A percentile compares a stretch with the other conserved stretches of the same genome.
Evolutionary conservation across 2,797 vertebrate genomes (phyloP).

Genomic region (Notolabrus celidotus): DNA sequence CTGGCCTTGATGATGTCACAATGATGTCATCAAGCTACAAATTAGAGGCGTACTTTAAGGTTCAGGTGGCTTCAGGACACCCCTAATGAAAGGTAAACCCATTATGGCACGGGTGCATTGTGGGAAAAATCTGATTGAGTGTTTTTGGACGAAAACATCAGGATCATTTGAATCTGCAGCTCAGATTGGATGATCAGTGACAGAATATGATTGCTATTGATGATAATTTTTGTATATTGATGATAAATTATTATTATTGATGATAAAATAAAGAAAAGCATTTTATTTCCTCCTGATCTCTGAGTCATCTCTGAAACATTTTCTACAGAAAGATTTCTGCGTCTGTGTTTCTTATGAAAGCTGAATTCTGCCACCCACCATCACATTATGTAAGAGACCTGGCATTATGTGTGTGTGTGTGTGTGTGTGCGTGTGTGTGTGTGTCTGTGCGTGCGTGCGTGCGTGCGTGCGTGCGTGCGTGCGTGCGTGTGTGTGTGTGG

Average conservation of each 20-base stretch:
- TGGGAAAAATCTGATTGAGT: constrained; percentile 12
- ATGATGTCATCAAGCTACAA: too few species aligned
- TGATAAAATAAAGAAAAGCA: background rate
- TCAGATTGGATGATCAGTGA: constrained; percentile 6
- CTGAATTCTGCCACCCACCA: constrained; percentile 73
- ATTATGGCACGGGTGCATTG: background rate
- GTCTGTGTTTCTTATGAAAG: constrained; percentile 55
- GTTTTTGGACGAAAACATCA: background rate
- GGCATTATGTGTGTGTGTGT: constrained; percentile 29
- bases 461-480: constrained; percentile 30
- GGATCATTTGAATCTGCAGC: too few species aligned
- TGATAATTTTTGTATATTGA: background rate
- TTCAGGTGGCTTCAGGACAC: background rate
- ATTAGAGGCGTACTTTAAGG: too few species aligned
- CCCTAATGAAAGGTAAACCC: accelerated
- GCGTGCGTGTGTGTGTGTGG: constrained; percentile 39
- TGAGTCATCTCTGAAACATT: constrained; percentile 1
- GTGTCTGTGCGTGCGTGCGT: constrained; percentile 36
- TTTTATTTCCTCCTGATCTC: background rate
- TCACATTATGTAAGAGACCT: constrained; percentile 76
- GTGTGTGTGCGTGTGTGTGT: constrained; percentile 30
- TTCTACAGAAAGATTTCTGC: constrained; percentile 30
- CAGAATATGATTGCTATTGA: background rate
- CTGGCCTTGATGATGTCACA: background rate
- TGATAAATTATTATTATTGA: background rate